A percentile compares a stretch with the other conserved stretches of the same genome.
Conservation (phyloP, 1,140 invertebrate species). For the Drosophila athabasca region DNA sequence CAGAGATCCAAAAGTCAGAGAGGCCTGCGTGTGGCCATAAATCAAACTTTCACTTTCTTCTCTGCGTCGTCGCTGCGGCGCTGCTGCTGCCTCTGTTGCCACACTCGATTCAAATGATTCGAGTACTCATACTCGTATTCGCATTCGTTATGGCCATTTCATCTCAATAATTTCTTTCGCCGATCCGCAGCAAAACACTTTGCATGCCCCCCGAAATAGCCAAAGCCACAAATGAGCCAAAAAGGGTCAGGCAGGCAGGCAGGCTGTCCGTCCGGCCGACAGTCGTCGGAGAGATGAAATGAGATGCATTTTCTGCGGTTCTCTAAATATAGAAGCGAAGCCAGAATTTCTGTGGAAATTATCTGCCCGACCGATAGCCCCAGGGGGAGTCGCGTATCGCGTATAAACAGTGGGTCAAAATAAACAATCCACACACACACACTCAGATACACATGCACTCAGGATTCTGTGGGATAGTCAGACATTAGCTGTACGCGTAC, state of each 20-base stretch:
- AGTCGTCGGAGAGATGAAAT: neutral
- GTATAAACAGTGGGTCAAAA: conserved; percentile 53
- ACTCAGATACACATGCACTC: too few relatives aligned
- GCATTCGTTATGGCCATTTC: conserved; percentile 51
- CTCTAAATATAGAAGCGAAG: conserved; percentile 56
- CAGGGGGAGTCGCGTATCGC: conserved; percentile 10
- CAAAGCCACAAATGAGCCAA: conserved; percentile 56
- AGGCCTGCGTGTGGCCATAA: conserved; percentile 55
- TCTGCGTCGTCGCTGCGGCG: neutral
- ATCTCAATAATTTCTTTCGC: conserved; percentile 34
- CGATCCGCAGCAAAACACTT: conserved; percentile 40
- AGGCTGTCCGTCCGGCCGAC: neutral
- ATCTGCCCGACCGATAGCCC: conserved; percentile 14
- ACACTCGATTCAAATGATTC: conserved; percentile 15
- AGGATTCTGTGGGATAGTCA: too few relatives aligned
- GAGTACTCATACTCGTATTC: neutral
- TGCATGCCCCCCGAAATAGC: conserved; percentile 64
- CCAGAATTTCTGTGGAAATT: conserved; percentile 61
- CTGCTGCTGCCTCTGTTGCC: neutral
- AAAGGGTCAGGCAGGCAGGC: conserved; percentile 62
- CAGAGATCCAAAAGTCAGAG: conserved; percentile 39
- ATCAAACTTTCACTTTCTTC: conserved; percentile 75
- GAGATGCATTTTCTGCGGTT: conserved; percentile 55
- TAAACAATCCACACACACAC: conserved; percentile 33
- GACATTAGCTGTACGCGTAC: conserved; percentile 5